Base-by-base conservation (phyloP, 1,140 invertebrate genomes). In the Nasonia giraulti region DNA sequence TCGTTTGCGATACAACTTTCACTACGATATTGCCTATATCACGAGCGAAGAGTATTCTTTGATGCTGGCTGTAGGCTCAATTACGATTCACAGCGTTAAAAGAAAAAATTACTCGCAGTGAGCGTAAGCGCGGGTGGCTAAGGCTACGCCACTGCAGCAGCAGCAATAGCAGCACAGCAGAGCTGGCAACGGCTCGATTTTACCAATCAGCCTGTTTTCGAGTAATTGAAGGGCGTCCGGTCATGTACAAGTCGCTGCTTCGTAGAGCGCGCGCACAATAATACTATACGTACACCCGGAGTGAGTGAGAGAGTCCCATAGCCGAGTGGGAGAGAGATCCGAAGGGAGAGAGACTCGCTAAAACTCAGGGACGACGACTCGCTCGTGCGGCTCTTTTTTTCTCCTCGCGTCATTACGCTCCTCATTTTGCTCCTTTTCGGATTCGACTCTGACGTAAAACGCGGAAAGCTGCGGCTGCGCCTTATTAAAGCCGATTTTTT, bases 181-280 rank as follows among this genome's bases (percentile, higher is more conserved):
- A 44, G 27, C 27, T 27, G 6, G 50, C 77, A 33, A 80, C 85
- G 78, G 71, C 87, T 86, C 81, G 84, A 87, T 86, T 89, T 87
- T 87, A 62, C 82, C 88, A 88, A 89, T 89, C 87, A 86, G 84
- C 82, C 82, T 87, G 81, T 88, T 89, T 89, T 88, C 86, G 87
- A 88, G 87, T 84, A 84, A 87, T 88, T 86, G 86, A 89, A 89
- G 88, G 88, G 88, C 87, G 80, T 87, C 86, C 85, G 86, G 84
- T 88, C 78, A 83, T 85, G 82, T 74, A 85, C 79, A 85, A 80
- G 12, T 81, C 71, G 66, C 37, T 85, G 44, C 50, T 10, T 37
- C 83, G 84, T 87, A 80, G 77, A 79, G 62, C 76, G 6, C 76
- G 6, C 31, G 17, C 68, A n/a, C 23, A 55, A 8, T 73, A 81